Evolutionary conservation across 2,113 vertebrate species (phyloP), one percentile per base, ranked within the genome.

Genomic region (Apodemus sylvaticus): DNA sequence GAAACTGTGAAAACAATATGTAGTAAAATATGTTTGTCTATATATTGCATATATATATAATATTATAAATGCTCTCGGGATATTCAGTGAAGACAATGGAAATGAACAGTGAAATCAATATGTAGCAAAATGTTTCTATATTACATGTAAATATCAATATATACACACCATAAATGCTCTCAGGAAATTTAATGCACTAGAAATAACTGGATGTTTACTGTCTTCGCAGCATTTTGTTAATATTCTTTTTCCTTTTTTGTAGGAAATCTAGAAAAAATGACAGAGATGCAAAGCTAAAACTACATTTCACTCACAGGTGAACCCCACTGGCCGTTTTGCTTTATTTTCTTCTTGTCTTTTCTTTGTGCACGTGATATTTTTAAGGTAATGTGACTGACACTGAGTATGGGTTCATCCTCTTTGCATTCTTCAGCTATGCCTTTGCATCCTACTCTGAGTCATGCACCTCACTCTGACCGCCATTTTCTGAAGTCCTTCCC

Each of bases 181-280:
- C 85, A 64, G 62, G 55, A 90, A 85, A 92, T 88, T 90, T 90
- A 70, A 74, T 88, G 13, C 5, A 66, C 29, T 64, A 79, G n/a
- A 92, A 39, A 58, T 85, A 45, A 64, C 45, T 85, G 74, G 53
- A 92, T 86, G 7, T 93, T 64, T 87, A 82, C 29, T 94, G 5
- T 82, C 31, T 90, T 83, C 94, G 3, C 42, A 91, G n/a, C 3
- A 81, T 85, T 53, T 94, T 71, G 16, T 93, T 85, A 85, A 70
- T 71, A 13, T 64, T 51, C 8, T 48, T 90, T 51, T 93, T 55
- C 45, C 87, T 77, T 96, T 96, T 62, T 53, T 77, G 31, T 79
- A 78, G 31, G 48, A 68, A 85, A 92, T 70, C 93, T 92, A 93
- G 42, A 68, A 93, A 93, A 92, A 93, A 86, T 81, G 42, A 83